Percentiles rank a stretch among this genome's conserved stretches.
Evolutionary conservation across 2,113 vertebrate genomes (phyloP).

Genomic region (Burhinus oedicnemus): DNA sequence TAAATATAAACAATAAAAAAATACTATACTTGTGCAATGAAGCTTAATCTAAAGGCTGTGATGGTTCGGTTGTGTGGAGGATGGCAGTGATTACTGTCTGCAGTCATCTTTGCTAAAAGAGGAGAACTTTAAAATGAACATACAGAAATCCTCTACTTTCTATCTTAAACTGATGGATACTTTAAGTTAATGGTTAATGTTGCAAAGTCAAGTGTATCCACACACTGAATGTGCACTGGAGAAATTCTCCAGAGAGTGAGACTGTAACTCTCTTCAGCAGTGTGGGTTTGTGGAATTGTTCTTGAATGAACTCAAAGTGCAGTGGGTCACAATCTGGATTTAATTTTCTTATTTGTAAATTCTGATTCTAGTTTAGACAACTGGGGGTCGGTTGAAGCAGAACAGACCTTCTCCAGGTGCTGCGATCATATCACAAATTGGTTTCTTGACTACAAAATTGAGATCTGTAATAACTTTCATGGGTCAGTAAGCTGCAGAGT

Average conservation of each 20-base stretch:
- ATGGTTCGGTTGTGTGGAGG: background rate
- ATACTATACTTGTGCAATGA: background rate
- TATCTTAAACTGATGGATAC: background rate
- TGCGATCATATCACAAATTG: background rate
- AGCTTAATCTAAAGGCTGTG: background rate
- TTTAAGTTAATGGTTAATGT: background rate
- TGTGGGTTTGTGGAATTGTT: background rate
- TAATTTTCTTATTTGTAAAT: constrained; percentile 8
- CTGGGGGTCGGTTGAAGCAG: background rate
- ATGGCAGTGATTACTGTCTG: background rate
- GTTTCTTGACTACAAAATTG: constrained; percentile 5
- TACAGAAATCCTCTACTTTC: background rate
- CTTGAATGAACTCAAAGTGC: background rate
- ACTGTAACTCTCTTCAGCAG: background rate
- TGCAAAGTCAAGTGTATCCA: background rate
- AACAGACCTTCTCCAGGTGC: background rate
- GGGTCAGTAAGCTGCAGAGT: constrained; percentile 8
- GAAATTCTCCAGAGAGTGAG: background rate
- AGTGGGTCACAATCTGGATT: background rate
- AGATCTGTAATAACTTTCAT: constrained; percentile 30
- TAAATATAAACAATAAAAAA: background rate
- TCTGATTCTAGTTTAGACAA: background rate
- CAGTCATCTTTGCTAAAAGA: background rate
- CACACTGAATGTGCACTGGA: background rate
- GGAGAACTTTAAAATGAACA: background rate